Evolutionary conservation across 1,140 invertebrate genomes (phyloP).

Genomic region (Danaus melanippus): DNA sequence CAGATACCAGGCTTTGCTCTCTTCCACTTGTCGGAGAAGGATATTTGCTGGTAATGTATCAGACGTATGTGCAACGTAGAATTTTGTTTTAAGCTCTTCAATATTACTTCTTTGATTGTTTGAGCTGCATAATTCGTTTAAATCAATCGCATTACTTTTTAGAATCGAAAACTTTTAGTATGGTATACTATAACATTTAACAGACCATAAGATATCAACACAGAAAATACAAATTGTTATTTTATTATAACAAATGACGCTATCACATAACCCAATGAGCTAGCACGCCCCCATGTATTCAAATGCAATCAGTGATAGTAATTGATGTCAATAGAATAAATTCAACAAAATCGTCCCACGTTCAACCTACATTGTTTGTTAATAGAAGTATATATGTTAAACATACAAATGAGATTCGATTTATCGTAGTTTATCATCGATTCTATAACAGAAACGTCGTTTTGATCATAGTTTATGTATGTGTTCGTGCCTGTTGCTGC

Average conservation of each 20-base stretch:
- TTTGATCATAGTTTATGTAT: slow-evolving; percentile 5
- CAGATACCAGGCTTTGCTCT: no score
- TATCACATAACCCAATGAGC: slow-evolving; percentile 6
- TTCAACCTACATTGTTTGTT: slow-evolving; percentile 12
- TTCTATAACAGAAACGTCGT: slow-evolving; percentile 15
- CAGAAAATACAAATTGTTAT: not conserved
- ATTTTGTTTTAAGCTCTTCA: no score
- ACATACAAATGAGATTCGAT: slow-evolving; percentile 12
- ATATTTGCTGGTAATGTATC: no score
- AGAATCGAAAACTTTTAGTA: no score
- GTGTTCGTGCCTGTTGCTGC: not conserved
- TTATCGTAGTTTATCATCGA: slow-evolving; percentile 13
- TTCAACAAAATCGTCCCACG: slow-evolving; percentile 12
- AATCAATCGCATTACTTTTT: no score
- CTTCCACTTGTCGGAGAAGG: no score
- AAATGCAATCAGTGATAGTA: slow-evolving; percentile 16
- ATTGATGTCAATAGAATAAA: slow-evolving; percentile 20
- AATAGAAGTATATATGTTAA: slow-evolving; percentile 13
- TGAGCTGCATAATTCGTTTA: no score
- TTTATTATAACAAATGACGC: slow-evolving; percentile 8
- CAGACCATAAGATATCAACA: no score
- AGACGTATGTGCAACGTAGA: no score
- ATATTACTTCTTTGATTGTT: no score
- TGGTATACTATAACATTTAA: no score
- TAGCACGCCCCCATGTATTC: slow-evolving; percentile 12